Percentiles rank a stretch among this genome's conserved stretches.
These are phyloP conservation scores for Paraescarpia echinospica DNA, from an alignment of 1,140 invertebrate species.

Conservation along the genomic window DNA sequence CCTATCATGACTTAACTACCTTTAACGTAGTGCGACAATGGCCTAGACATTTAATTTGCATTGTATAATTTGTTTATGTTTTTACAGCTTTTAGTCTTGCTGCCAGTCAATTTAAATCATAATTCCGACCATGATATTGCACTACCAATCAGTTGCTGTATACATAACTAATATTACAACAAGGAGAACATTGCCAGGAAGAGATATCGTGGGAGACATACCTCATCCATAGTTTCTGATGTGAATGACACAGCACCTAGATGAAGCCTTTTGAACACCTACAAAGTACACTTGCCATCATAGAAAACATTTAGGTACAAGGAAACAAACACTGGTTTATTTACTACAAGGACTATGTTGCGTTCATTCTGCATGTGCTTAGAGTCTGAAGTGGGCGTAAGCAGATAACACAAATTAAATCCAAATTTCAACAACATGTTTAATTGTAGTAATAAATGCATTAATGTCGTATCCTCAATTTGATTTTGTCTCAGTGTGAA, in stretches of 20 bases:
- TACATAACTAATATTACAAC: no score
- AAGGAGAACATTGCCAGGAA: background rate
- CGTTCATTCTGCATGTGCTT: background rate
- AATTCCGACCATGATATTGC: no score
- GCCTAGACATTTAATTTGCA: background rate
- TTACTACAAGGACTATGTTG: background rate
- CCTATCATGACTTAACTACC: no score
- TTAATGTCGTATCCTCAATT: no score
- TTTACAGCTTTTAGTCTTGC: background rate
- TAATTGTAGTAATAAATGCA: no score
- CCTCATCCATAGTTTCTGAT: conserved; percentile 85
- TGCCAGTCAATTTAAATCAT: background rate
- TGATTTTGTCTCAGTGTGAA: no score
- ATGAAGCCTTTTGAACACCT: conserved; percentile 88
- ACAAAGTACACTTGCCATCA: conserved; percentile 18
- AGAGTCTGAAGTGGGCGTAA: background rate
- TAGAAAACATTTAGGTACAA: conserved; percentile 17
- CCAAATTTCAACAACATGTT: no score
- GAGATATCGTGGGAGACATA: conserved; percentile 40
- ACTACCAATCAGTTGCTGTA: no score
- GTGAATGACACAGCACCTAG: conserved; percentile 80
- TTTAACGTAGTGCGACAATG: no score
- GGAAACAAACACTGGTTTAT: no score
- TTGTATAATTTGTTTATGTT: background rate
- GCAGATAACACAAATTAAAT: no score